Evolutionary conservation across 2,113 vertebrate species (phyloP).

Genomic region (Apodemus sylvaticus): DNA sequence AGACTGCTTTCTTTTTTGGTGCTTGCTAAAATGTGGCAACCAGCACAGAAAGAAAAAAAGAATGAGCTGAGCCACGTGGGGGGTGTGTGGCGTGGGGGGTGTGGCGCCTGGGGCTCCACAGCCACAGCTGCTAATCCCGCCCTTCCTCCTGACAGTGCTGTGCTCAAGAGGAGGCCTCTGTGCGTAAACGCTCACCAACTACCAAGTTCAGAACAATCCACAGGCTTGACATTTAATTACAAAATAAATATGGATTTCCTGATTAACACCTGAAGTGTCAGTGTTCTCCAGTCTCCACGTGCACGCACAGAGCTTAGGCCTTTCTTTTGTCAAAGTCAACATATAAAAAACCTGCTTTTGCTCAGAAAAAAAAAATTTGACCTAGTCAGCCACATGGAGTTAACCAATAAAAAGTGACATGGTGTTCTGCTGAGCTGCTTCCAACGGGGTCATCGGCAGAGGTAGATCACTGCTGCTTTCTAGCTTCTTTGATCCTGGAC

Average conservation of each 20-base stretch:
- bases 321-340: conserved; percentile 79
- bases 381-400: conserved; percentile 76
- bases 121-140: conserved; percentile 85
- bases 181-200: conserved; percentile 79
- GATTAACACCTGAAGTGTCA: conserved; percentile 74
- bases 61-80: conserved; percentile 77
- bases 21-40: conserved; percentile 86
- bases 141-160: conserved; percentile 80
- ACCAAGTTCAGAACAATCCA: conserved; percentile 80
- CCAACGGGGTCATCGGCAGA: conserved; percentile 85
- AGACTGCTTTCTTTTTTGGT: conserved; percentile 85
- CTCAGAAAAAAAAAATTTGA: conserved; percentile 58
- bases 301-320: conserved; percentile 79
- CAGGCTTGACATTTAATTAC: conserved; percentile 81
- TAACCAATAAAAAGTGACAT: conserved; percentile 69
- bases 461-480: conserved; percentile 88
- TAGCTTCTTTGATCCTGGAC: conserved; percentile 77
- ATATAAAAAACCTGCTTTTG: conserved; percentile 83
- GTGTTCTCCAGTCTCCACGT: conserved; percentile 78
- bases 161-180: conserved; percentile 84
- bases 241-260: conserved; percentile 80
- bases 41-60: conserved; percentile 63
- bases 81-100: no score
- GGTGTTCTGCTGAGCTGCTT: conserved; percentile 80
- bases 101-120: conserved; percentile 80